Evolutionary conservation across 2,113 vertebrate species (phyloP).

Genomic region (Brachypodius melanocephalos): DNA sequence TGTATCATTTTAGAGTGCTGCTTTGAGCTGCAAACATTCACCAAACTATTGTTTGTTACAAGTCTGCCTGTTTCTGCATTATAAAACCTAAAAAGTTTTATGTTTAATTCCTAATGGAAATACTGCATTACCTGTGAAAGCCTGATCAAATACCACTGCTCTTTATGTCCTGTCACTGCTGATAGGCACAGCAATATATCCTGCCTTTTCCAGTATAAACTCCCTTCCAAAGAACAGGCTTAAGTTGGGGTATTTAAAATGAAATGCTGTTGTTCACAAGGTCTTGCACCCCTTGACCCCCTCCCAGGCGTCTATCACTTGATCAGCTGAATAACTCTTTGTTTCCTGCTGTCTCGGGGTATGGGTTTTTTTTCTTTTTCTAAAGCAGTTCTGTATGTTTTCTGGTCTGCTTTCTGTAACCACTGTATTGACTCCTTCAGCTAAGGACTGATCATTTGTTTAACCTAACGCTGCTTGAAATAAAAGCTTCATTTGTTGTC

Average conservation of each 20-base stretch:
- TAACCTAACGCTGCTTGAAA: slow-evolving; percentile 19
- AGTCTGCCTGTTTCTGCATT: neutral
- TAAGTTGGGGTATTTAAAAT: slow-evolving; percentile 47
- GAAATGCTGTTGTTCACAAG: slow-evolving; percentile 34
- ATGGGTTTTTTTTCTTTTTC: neutral
- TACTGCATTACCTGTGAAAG: slow-evolving; percentile 33
- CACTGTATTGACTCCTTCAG: slow-evolving; percentile 7
- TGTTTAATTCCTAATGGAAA: slow-evolving; percentile 60
- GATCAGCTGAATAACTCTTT: slow-evolving; percentile 57
- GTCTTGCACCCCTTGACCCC: slow-evolving; percentile 15
- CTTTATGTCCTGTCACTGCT: slow-evolving; percentile 37
- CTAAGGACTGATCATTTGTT: slow-evolving; percentile 33
- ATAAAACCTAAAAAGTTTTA: slow-evolving; percentile 36
- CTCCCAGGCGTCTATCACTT: slow-evolving; percentile 10
- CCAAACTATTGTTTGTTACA: neutral
- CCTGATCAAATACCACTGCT: slow-evolving; percentile 53
- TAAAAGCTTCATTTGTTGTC: slow-evolving; percentile 44
- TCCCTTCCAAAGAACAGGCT: neutral
- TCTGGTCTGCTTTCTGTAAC: slow-evolving; percentile 41
- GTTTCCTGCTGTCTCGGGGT: neutral
- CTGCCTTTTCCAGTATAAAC: slow-evolving; percentile 13
- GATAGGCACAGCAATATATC: slow-evolving; percentile 29
- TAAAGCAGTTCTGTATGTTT: slow-evolving; percentile 13
- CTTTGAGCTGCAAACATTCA: neutral
- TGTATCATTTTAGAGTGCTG: neutral